Base-by-base conservation (phyloP, 1,140 invertebrate genomes). In the Eumaeus atala region DNA sequence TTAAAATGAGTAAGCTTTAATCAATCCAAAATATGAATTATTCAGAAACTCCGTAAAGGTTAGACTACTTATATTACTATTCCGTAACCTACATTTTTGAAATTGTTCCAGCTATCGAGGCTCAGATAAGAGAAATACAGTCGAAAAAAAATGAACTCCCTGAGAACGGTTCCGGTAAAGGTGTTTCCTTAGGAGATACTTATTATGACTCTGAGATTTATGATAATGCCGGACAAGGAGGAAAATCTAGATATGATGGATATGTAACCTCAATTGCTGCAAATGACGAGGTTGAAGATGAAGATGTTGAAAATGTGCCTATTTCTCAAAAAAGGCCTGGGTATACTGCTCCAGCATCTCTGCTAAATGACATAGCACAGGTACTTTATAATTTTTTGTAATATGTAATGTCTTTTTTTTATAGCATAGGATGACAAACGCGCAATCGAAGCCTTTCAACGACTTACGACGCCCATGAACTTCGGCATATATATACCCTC, bases 241-340 rank as follows among this genome's bases (percentile, higher is more conserved):
- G 89, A 5, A 94, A 94, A 64, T 92, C 92, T 16, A 95, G 96
- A 79, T 98, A 94, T 88, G 95, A 96, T 77, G 96, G 96, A 35
- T 98, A 98, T 89, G 95, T 97, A 38, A 97, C 96, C 54, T 98
- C 97, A 0, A 98, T 98, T 88, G 96, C 96, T 52, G 93, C 96
- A 0, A 97, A 96, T 88, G 96, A 97, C 84, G 87, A 96, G 90
- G 95, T 97, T 65, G 96, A 97, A 81, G 93, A 95, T 74, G 95
- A 97, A 73, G 96, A 97, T 84, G 92, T 94, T 62, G 95, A 97
- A 72, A 94, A 95, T 75, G 92, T 90, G 35, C 90, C 91, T 14
- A 91, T 92, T 49, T 89, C 88, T 54, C 91, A 93, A 67, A 90
- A 94, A 74, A 89, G 92, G 61, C 86, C 91, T n/a, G 92, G 92